phyloP scores from a whole-genome alignment of 1,140 invertebrate species.

The Andricus grossulariae region DNA sequence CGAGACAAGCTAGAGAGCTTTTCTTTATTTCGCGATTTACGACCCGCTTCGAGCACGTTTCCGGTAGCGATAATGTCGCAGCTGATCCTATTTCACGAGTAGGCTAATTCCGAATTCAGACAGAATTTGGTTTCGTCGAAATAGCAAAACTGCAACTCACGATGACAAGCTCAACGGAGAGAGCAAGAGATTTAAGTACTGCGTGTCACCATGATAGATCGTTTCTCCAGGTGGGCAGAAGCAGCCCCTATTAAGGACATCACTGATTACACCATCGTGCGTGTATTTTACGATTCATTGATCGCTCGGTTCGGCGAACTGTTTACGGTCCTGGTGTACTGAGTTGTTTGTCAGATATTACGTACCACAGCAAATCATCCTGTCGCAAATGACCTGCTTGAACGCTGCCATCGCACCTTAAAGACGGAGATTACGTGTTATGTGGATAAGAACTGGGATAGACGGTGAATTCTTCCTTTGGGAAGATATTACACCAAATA shows the following conservation, averaged over 20 bases:
- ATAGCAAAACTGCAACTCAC: too few relatives aligned
- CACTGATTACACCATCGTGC: too few relatives aligned
- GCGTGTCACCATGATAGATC: neutral
- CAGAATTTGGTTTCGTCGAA: too few relatives aligned
- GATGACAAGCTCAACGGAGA: too few relatives aligned
- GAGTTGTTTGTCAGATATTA: conserved; percentile 35
- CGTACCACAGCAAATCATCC: conserved; percentile 57
- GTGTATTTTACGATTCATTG: conserved; percentile 60
- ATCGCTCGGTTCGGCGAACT: conserved; percentile 38
- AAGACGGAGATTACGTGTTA: conserved; percentile 54
- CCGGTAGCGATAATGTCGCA: too few relatives aligned
- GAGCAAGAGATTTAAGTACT: conserved; percentile 60
- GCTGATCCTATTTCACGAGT: too few relatives aligned
- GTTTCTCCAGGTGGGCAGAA: too few relatives aligned
- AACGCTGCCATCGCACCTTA: conserved; percentile 57
- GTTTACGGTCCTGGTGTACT: neutral
- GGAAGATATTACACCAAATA: neutral
- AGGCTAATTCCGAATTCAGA: too few relatives aligned
- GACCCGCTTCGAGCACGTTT: too few relatives aligned
- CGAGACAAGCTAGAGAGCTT: too few relatives aligned
- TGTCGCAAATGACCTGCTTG: conserved; percentile 60
- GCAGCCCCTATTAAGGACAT: too few relatives aligned
- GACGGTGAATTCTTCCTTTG: conserved; percentile 38
- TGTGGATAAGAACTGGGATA: conserved; percentile 18
- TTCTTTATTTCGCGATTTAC: too few relatives aligned